Evolutionary conservation across 1,140 invertebrate genomes (phyloP), one percentile per base, ranked within the genome.

Genomic region (Lethrus apterus): DNA sequence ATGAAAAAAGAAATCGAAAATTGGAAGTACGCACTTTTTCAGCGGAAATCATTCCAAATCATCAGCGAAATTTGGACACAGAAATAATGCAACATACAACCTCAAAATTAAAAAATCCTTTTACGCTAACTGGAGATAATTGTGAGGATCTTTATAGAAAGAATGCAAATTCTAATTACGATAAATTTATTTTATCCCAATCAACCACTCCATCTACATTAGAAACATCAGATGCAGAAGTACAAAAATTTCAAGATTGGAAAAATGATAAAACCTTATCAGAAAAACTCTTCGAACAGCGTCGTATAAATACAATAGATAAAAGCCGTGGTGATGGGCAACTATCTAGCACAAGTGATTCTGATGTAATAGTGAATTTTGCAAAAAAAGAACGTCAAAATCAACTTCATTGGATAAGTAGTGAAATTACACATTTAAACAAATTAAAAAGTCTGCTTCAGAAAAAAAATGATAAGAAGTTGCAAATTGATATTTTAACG

Each of bases 341-440:
- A 50, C 24, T 33, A 31, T 20, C 9, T 15, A 50, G 19, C 10
- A 20, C 17, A 2, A 46, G 40, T 9, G 51, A 53, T 8, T 59
- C 62, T 33, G 45, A 51, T 50, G 35, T 65, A n/a, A n/a, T n/a
- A 29, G 26, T 61, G 4, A 48, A 55, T 31, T 60, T 58, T 44
- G 61, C 59, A 3, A 55, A 57, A 52, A 56, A 59, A 30, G 62
- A 66, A 51, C 43, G 60, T 15, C 40, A 56, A 38, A 51, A 60
- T 26, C 60, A 66, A 45, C 14, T 66, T 2, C 33, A 42, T 24
- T 66, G 64, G 62, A 64, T 66, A 11, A 57, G 61, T 21, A 60
- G 55, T 24, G 61, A 65, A 48, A 66, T 64, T 9, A 44, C 31
- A 10, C 57, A 66, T 48, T 53, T 66, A 19, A 50, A 33, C 2